Evolutionary conservation across 2,888 invertebrate species (phyloP), one percentile per base, ranked within the genome.

Genomic region (Yponomeuta evonymella): DNA sequence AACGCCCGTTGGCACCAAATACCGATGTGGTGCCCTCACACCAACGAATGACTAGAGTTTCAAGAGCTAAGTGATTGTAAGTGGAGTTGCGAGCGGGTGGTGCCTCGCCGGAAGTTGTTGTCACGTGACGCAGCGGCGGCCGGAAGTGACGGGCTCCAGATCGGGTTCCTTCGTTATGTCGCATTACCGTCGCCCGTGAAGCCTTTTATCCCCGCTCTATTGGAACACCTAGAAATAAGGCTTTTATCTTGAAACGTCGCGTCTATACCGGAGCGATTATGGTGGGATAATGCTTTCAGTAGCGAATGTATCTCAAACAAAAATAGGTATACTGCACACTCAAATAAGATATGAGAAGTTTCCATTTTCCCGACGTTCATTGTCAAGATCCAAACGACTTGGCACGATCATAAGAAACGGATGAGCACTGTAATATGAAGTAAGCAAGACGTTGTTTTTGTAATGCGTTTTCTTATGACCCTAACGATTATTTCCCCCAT

Each of bases 401-500:
- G 51, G 51, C 51, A 58, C 51, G 83, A 85, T 85, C 78, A 83
- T 82, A 87, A 86, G 84, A 83, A 85, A 83, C 79, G 84, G 84
- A 82, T 83, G 86, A 86, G 84, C 29, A 23, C 64, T 64, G 64
- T 30, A 86, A 58, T 58, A 58, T 58, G 51, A 58, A 58, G 51
- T 58, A 58, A 58, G 51, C 51, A 58, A 58, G 51, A 12, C 85
- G 86, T 88, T 88, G 88, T 90, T 90, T 89, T 90, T 87, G 86
- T 89, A 88, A 89, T 87, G 88, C 81, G 83, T 83, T 87, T 87
- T 88, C 87, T 88, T 87, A 90, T 87, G 87, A 86, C 86, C 88
- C 88, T 90, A 90, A 90, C 90, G 89, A 91, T 91, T 90, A 91
- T 89, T 85, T 82, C 83, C 36, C 80, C 88, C 83, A 90, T 90